Evolutionary conservation across 2,888 invertebrate species (phyloP), one percentile per base, ranked within the genome.

Genomic region (Hetaerina titia): DNA sequence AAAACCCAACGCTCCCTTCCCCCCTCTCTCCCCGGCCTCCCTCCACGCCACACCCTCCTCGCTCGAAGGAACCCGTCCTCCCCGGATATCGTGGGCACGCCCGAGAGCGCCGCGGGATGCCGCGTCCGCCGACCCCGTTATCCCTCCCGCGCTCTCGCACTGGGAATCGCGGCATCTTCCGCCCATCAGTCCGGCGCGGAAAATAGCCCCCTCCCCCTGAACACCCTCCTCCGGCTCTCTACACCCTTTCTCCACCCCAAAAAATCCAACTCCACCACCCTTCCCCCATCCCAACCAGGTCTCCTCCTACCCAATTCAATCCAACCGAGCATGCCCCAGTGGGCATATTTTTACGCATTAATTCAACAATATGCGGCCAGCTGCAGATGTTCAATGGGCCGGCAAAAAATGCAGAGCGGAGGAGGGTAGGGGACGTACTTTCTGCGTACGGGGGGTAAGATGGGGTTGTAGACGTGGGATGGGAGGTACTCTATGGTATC

Each of bases 311-410:
- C 31, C 81, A 81, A 81, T 81, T 81, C 81, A 81, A 25, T 81
- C 31, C 81, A 31, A 81, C 81, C 81, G 31, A 81, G 81, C 81
- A 58, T 92, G 92, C 92, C 69, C 92, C 92, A 69, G 69, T 92
- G 92, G 92, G 92, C 92, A 92, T 92, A 92, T 92, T 92, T 92
- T 92, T 92, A 92, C 69, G 92, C 92, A 92, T 92, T 92, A 92
- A 92, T 92, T 92, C 92, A 92, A 92, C 92, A 92, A 92, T 92
- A 92, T 92, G 92, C 69, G 92, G 92, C 92, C 92, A 92, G 92
- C 92, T 92, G 92, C 92, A 92, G 92, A 92, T 92, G 92, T 69
- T 92, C 92, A 92, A 92, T 92, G 92, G 90, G 63, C 17, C 90
- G 90, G 64, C 90, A 81, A 81, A 81, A 81, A 81, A 15, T 81